Base-by-base conservation (phyloP, 2,888 invertebrate genomes). In the Eilema griseolum region DNA sequence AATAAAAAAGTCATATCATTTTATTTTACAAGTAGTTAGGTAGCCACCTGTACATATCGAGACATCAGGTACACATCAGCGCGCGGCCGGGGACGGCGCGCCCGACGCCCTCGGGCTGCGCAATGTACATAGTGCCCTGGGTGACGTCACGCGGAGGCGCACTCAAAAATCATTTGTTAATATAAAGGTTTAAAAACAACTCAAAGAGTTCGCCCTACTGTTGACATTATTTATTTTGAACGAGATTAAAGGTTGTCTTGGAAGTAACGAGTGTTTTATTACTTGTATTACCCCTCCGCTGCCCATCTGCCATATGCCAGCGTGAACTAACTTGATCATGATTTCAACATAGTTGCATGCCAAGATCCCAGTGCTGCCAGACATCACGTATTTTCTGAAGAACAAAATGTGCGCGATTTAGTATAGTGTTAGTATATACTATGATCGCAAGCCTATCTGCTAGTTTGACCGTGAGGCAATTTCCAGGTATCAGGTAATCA, bases 241-340 rank as follows among this genome's bases (percentile, higher is more conserved):
- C 90, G 91, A 93, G 89, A 94, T 89, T 94, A 94, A 94, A 95
- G 90, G 92, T 95, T 95, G 93, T 94, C 94, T 93, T 94, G 91
- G 88, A 93, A 92, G 84, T 88, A 89, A 63, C 60, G 60, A 69
- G 79, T 74, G 77, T 91, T 89, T 91, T 75, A 85, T 87, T 82
- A 11, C 4, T 12, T 11, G 16, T 37, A 10, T 1, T 24, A 20
- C 33, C 57, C 11, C 20, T n/a, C n/a, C 7, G 20, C 5, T 4
- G 5, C n/a, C n/a, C n/a, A n/a, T n/a, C n/a, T n/a, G n/a, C n/a
- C n/a, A n/a, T n/a, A 2, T 3, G 28, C 28, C 28, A 28, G 28
- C 28, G 28, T 28, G 28, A 5, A 28, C 28, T 28, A 2, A 28
- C 28, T 28, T 5, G 28, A 28, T 3, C 28, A 28, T 28, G 28